Base-by-base conservation (phyloP, 2,797 vertebrate species). In the Orientallactaga sibirica region DNA sequence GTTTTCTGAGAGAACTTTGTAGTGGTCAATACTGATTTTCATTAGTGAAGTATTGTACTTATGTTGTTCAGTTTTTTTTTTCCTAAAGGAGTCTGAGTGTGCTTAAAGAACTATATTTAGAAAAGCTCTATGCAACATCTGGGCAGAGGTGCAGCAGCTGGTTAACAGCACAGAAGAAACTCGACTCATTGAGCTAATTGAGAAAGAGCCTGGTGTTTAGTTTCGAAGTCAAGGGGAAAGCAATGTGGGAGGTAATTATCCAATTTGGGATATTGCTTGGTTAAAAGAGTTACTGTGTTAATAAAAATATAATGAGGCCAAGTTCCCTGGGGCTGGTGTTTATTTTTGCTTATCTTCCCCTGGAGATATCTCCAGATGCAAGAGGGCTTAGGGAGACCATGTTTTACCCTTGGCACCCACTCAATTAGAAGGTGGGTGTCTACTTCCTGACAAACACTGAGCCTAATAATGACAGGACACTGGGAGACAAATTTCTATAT, bases 271-370 rank as follows among this genome's bases (percentile, higher is more conserved):
- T 93, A 77, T 48, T 94, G 88, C 94, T 81, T 86, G 64, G 12
- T 85, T 96, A 84, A 96, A 97, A 96, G 86, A 93, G 58, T 96
- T 92, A 78, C 76, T 94, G 55, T 88, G 86, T 83, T 94, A 95
- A 93, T 95, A 94, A 96, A 96, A 95, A 78, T 71, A 73, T 80
- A 96, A 94, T 61, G 43, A 85, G 58, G 29, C 43, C 3, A 66
- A 58, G 37, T 83, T 93, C 78, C 62, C 82, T 55, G 70, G 22
- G 61, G 37, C 22, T 90, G 86, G 37, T 86, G 48, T 96, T 96
- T 92, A 73, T 90, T 96, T 96, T 96, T 94, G 73, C 70, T 2
- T 76, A 22, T 79, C 61, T 86, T 29, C 68, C 90, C 29, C 19
- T 75, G 43, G 87, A 92, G 27, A 20, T 48, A 76, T 27, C 25